Percentiles rank a stretch among this genome's conserved stretches.
These are phyloP conservation scores for Amblyteles armatorius DNA, from an alignment of 2,888 invertebrate genomes.

Conservation along the genomic window DNA sequence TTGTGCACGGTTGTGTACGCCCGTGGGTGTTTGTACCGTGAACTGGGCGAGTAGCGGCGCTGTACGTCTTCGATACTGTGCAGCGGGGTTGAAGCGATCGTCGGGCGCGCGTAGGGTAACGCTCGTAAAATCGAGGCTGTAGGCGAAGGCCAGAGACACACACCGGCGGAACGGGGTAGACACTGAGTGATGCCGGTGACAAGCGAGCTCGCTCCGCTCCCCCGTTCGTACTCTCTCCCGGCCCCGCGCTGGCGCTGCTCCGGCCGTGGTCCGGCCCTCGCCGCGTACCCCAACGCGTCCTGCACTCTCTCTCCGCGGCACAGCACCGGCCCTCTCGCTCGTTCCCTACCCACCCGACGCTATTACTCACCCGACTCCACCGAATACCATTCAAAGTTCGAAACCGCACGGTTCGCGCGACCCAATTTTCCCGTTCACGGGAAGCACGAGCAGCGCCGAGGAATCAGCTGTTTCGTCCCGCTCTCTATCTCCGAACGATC, in stretches of 20 bases:
- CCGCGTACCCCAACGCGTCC: slow-evolving; percentile 56
- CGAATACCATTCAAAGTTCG: slow-evolving; percentile 82
- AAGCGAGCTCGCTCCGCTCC: slow-evolving; percentile 68
- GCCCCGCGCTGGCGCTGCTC: slow-evolving; percentile 24
- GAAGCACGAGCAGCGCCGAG: slow-evolving; percentile 53
- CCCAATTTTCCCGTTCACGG: slow-evolving; percentile 76
- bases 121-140: slow-evolving; percentile 80
- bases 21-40: neutral
- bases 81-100: slow-evolving; percentile 49
- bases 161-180: slow-evolving; percentile 65
- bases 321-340: slow-evolving; percentile 53
- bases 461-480: slow-evolving; percentile 77
- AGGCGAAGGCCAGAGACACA: slow-evolving; percentile 74
- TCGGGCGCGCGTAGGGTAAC: slow-evolving; percentile 65
- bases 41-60: neutral
- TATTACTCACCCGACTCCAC: slow-evolving; percentile 80
- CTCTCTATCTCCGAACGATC: neutral
- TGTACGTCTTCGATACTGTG: slow-evolving; percentile 26
- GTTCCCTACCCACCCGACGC: slow-evolving; percentile 75
- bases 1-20: neutral
- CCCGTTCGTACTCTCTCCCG: slow-evolving; percentile 42
- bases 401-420: slow-evolving; percentile 81
- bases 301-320: slow-evolving; percentile 17
- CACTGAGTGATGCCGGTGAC: slow-evolving; percentile 81
- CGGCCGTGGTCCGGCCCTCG: slow-evolving; percentile 65